A percentile compares a stretch with the other conserved stretches of the same genome.
These are phyloP conservation scores for Drosophila greeni DNA, from an alignment of 2,888 invertebrate genomes.

Conservation along the genomic window DNA sequence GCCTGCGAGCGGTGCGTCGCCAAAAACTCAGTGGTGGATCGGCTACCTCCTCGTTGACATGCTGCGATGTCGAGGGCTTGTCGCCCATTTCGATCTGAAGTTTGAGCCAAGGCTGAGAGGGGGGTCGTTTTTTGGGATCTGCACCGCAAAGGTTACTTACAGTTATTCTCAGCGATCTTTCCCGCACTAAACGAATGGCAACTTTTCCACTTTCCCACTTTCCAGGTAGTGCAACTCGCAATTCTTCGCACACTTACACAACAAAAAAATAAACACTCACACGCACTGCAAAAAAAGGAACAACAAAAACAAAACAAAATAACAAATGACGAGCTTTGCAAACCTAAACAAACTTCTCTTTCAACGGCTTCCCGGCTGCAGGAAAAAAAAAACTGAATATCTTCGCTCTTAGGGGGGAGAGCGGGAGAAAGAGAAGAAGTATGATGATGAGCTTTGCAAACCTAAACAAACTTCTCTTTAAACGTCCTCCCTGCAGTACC, in stretches of 20 bases:
- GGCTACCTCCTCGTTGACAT: neutral
- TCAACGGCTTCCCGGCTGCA: too few species aligned
- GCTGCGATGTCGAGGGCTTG: neutral
- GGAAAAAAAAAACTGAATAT: too few species aligned
- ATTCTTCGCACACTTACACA: neutral
- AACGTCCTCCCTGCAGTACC: too few species aligned
- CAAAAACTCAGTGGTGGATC: neutral
- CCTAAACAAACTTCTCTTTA: too few species aligned
- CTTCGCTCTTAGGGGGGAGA: too few species aligned
- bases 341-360: neutral
- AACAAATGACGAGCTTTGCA: neutral
- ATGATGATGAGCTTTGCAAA: too few species aligned
- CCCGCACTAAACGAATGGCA: neutral
- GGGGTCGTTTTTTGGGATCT: neutral
- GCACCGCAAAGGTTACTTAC: neutral
- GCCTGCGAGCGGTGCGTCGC: neutral
- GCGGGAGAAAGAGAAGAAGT: too few species aligned
- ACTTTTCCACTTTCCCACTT: constrained; percentile 3
- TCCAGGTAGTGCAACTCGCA: neutral
- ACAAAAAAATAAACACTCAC: neutral
- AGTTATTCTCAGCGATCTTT: neutral
- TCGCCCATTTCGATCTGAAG: neutral
- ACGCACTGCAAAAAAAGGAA: neutral
- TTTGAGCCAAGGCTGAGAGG: too few species aligned
- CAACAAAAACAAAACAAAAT: neutral